Base-by-base conservation (phyloP, 1,140 invertebrate species). In the Macrobrachium rosenbergii region DNA sequence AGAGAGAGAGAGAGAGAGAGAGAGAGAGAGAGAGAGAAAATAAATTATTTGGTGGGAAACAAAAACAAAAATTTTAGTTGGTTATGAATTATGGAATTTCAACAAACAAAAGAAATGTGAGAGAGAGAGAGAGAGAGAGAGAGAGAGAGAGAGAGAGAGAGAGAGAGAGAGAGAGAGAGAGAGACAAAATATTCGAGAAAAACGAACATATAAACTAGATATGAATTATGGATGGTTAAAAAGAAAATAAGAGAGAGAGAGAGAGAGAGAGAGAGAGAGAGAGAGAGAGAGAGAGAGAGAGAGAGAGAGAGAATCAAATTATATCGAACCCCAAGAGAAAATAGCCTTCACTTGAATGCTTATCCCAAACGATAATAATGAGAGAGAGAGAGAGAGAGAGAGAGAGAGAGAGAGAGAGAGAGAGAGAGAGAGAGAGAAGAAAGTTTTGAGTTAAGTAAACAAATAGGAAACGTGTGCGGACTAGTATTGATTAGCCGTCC, bases 401-500 rank as follows among this genome's bases (percentile, higher is more conserved):
- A 45, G 77, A 79, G 77, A 78, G 52, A 58, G 45, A 78, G 76
- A 78, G 19, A 52, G 52, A 59, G 76, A 78, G 52, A 58, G n/a
- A 78, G 37, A 78, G 45, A 58, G 45, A 78, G 76, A 45, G 76
- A n/a, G 76, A 78, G 43, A 58, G 12, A 21, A 21, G 28, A 28
- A 59, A 16, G 19, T n/a, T 45, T n/a, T 28, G 60, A 80, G 77
- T 63, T 80, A 82, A 87, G 78, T 87, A 87, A 87, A 87, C 84
- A 87, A 82, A 64, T 17, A 63, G 63, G 37, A 62, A 19, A 64
- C 52, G 52, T 52, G 84, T 43, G 43, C 69, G 11, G 45, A 23
- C 78, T 19, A 14, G 17, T 81, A 87, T 87, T 81, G 84, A 87
- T 87, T 63, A 87, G 77, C 84, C 28, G 62, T n/a, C 77, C 63